A percentile compares a stretch with the other conserved stretches of the same genome.
phyloP scores from a whole-genome alignment of 2,888 invertebrate genomes.

The Metalampra italica region DNA sequence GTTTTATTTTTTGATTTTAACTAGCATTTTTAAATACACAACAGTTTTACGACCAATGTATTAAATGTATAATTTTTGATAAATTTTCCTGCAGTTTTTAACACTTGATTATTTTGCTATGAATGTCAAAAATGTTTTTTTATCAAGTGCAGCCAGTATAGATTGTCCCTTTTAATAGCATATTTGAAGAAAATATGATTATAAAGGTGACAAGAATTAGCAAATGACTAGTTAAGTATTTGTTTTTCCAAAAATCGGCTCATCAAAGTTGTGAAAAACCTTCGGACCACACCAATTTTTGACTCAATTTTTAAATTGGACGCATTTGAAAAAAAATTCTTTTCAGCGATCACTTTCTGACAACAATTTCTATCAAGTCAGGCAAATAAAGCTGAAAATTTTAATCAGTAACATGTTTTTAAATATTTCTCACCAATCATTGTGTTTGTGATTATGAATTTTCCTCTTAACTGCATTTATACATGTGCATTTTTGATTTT shows the following conservation, averaged over 20 bases:
- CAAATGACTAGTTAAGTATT: constrained; percentile 42
- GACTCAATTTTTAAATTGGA: constrained; percentile 67
- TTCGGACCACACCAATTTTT: constrained; percentile 47
- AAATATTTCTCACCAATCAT: constrained; percentile 42
- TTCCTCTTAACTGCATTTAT: constrained; percentile 28
- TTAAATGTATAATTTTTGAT: background rate
- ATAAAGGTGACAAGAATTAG: constrained; percentile 41
- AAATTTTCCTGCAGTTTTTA: constrained; percentile 47
- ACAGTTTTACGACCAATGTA: constrained; percentile 7
- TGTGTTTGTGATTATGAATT: constrained; percentile 57
- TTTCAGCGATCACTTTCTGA: constrained; percentile 17
- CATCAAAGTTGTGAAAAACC: constrained; percentile 33
- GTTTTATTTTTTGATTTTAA: constrained; percentile 72
- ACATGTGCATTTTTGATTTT: constrained; percentile 72
- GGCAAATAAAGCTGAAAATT: constrained; percentile 42
- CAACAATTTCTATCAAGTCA: constrained; percentile 4
- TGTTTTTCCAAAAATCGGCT: constrained; percentile 32
- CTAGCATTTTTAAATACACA: constrained; percentile 36
- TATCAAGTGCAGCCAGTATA: constrained; percentile 27
- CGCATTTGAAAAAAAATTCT: constrained; percentile 31
- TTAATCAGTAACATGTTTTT: constrained; percentile 71
- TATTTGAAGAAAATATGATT: constrained; percentile 66
- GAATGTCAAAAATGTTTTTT: constrained; percentile 15
- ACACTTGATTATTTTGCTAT: constrained; percentile 53
- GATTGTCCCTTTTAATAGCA: constrained; percentile 44